Evolutionary conservation across 2,888 invertebrate species (phyloP), one percentile per base, ranked within the genome.

Genomic region (Amorpha juglandis): DNA sequence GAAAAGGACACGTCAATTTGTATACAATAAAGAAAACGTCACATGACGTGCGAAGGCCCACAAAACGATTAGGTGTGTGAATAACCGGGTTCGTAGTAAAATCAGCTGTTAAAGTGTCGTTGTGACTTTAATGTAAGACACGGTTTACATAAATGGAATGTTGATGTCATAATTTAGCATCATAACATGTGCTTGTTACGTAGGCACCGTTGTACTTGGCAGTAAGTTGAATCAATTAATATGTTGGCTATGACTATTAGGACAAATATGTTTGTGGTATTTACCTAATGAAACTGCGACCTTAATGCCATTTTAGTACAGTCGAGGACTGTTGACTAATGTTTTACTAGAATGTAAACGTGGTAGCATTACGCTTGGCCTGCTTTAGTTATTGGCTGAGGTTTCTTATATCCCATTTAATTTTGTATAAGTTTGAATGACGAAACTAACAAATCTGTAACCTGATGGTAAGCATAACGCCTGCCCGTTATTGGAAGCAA

Each of bases 101-200:
- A 68, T 78, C 80, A 77, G 79, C 77, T 79, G 80, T 75, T 74
- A 68, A n/a, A 69, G 67, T 73, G 74, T 72, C 70, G 74, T 71
- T 74, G 72, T 69, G 69, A 72, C 69, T 65, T 67, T 70, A 73
- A 71, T 74, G 68, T 78, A 70, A 70, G 70, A 67, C 68, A 70
- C 67, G 67, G 71, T 70, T 75, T 74, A 70, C 71, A 67, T 71
- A 75, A 73, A 75, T 74, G 77, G 73, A 74, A 75, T 74, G 70
- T 70, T 72, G 70, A 73, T 74, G 72, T 73, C 67, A 71, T 72
- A 71, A 68, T 74, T 71, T 71, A 70, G 70, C 58, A 66, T 70
- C 58, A 19, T 42, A 62, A 67, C 47, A 62, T 63, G 58, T 21
- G 42, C 45, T 50, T 38, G 65, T 64, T 68, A 64, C 65, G 63